A percentile compares a stretch with the other conserved stretches of the same genome.
These are phyloP conservation scores for Leuctra nigra DNA, from an alignment of 2,888 invertebrate species.

Conservation along the genomic window DNA sequence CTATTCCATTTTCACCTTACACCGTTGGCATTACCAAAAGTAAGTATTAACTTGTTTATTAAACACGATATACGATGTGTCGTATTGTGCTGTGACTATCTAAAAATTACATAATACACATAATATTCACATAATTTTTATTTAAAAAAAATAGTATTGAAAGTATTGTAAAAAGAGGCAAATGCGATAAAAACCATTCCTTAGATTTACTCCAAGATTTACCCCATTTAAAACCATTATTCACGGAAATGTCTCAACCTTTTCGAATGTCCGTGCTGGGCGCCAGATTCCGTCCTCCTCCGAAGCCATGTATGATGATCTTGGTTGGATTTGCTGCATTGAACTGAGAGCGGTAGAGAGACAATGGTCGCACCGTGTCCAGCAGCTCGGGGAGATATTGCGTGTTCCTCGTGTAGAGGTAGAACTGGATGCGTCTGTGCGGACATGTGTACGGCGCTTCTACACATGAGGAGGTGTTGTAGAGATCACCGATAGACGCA, in stretches of 20 bases:
- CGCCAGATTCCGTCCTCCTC: slow-evolving; percentile 71
- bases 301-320: slow-evolving; percentile 86
- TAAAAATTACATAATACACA: too few species aligned
- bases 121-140: too few species aligned
- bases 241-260: slow-evolving; percentile 35
- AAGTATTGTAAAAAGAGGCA: too few species aligned
- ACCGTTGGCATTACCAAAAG: too few species aligned
- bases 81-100: too few species aligned
- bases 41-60: too few species aligned
- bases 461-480: slow-evolving; percentile 74
- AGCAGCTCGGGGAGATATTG: slow-evolving; percentile 66
- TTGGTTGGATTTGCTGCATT: slow-evolving; percentile 75
- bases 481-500: slow-evolving; percentile 51
- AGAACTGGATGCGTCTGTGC: slow-evolving; percentile 76
- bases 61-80: too few species aligned
- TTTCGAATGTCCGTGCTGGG: slow-evolving; percentile 80
- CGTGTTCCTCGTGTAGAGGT: slow-evolving; percentile 70
- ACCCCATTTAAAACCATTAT: too few species aligned
- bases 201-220: too few species aligned
- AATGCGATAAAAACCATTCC: too few species aligned
- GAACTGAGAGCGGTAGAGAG: slow-evolving; percentile 67
- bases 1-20: too few species aligned
- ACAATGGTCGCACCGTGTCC: slow-evolving; percentile 61
- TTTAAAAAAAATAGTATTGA: too few species aligned
- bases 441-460: slow-evolving; percentile 75